These are phyloP conservation scores for Ormia ochracea DNA, from an alignment of 2,888 invertebrate genomes.

Conservation along the genomic window DNA sequence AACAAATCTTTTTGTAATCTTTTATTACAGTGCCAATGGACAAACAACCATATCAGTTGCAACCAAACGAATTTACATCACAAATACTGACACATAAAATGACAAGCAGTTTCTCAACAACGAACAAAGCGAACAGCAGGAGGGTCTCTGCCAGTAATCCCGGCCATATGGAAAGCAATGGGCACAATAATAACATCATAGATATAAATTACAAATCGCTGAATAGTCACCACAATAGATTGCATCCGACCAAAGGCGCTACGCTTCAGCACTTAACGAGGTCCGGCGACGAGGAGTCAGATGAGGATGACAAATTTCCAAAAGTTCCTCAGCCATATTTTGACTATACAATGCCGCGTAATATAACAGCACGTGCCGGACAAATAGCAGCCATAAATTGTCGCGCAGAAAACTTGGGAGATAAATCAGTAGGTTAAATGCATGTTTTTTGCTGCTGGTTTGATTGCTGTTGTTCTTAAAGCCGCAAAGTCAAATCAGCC, in stretches of 20 bases:
- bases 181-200: slow-evolving; percentile 57
- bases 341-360: slow-evolving; percentile 89
- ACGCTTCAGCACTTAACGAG: slow-evolving; percentile 19
- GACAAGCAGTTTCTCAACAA: slow-evolving; percentile 43
- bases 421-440: slow-evolving; percentile 84
- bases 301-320: slow-evolving; percentile 44
- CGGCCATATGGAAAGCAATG: slow-evolving; percentile 42
- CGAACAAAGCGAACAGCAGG: slow-evolving; percentile 18
- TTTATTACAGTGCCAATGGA: slow-evolving; percentile 52
- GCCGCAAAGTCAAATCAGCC: not conserved
- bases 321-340: slow-evolving; percentile 82
- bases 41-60: slow-evolving; percentile 32
- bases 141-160: slow-evolving; percentile 6
- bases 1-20: slow-evolving; percentile 31
- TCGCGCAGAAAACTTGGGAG: slow-evolving; percentile 90
- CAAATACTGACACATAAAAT: slow-evolving; percentile 60
- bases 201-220: slow-evolving; percentile 63
- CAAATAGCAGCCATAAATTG: slow-evolving; percentile 93
- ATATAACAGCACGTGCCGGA: slow-evolving; percentile 90
- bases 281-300: slow-evolving; percentile 3
- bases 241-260: slow-evolving; percentile 29
- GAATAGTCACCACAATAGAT: slow-evolving; percentile 50
- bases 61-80: slow-evolving; percentile 36
- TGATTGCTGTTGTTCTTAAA: not conserved
- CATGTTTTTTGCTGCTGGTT: not conserved